phyloP scores from a whole-genome alignment of 2,888 invertebrate genomes.

The Lissocephala sabroskyi region DNA sequence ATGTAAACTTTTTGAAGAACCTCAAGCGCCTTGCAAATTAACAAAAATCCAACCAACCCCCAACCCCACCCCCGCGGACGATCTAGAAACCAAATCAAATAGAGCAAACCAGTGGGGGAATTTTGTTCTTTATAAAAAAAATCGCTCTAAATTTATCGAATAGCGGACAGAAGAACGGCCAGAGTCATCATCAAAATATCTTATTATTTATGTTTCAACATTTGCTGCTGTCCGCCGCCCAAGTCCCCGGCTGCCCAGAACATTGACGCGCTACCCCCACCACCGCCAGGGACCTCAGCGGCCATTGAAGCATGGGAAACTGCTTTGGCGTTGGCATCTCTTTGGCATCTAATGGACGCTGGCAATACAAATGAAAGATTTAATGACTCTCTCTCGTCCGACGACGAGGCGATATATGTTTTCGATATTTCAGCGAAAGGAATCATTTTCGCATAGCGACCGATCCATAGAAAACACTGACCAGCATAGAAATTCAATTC shows the following conservation, averaged over 20 bases:
- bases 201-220: slow-evolving; percentile 60
- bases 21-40: neutral
- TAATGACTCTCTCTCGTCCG: slow-evolving; percentile 50
- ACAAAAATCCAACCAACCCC: neutral
- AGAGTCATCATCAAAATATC: neutral
- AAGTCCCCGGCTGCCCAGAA: slow-evolving; percentile 3
- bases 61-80: neutral
- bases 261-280: neutral
- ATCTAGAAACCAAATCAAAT: slow-evolving; percentile 22
- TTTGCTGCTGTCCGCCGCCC: slow-evolving; percentile 55
- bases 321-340: slow-evolving; percentile 25
- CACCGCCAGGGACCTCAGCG: slow-evolving; percentile 27
- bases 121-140: slow-evolving; percentile 32
- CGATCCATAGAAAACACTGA: slow-evolving; percentile 17
- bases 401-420: slow-evolving; percentile 27
- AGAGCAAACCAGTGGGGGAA: slow-evolving; percentile 48
- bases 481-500: neutral
- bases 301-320: slow-evolving; percentile 52
- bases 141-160: too few relatives aligned
- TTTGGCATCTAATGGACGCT: slow-evolving; percentile 56
- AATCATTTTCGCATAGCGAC: slow-evolving; percentile 27
- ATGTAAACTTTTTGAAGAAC: slow-evolving; percentile 22
- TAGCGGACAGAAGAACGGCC: neutral
- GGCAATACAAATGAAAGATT: slow-evolving; percentile 62
- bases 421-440: slow-evolving; percentile 42